A percentile compares a stretch with the other conserved stretches of the same genome.
These are phyloP conservation scores for Gallinago nigripennis DNA, from an alignment of 2,797 vertebrate species.

Conservation along the genomic window DNA sequence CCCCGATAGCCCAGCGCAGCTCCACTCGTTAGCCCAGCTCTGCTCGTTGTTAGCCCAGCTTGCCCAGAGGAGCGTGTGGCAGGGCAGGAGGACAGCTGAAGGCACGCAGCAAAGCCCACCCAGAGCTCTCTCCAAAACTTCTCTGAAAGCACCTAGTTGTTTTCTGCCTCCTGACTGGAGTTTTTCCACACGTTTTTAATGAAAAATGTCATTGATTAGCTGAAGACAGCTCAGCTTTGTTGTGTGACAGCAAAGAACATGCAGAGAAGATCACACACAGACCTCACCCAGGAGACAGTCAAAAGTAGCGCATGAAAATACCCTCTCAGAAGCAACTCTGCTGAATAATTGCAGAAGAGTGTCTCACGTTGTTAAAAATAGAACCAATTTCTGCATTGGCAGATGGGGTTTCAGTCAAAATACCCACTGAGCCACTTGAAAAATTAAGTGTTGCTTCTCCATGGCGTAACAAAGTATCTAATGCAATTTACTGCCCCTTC, in stretches of 20 bases:
- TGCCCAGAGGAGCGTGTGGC: not conserved
- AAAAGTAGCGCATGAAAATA: not conserved
- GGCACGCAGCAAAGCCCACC: not conserved
- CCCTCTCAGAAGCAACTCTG: not conserved
- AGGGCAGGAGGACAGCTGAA: not conserved
- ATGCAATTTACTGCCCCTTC: not conserved
- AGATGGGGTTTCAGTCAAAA: conserved; percentile 47
- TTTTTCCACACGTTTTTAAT: not conserved
- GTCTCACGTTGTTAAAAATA: conserved; percentile 13
- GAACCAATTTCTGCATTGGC: conserved; percentile 12
- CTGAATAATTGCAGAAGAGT: not conserved
- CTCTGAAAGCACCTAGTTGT: not conserved
- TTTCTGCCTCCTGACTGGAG: not conserved
- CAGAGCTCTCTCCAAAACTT: not conserved
- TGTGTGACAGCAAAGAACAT: not conserved
- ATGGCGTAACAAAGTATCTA: not conserved
- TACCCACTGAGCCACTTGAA: conserved; percentile 1
- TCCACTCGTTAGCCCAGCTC: not conserved
- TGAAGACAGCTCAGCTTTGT: not conserved
- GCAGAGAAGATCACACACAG: not conserved
- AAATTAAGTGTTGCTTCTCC: conserved; percentile 28
- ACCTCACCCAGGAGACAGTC: not conserved
- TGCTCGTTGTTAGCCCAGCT: not conserved
- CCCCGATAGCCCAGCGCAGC: not conserved
- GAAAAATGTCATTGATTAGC: not conserved